These are phyloP conservation scores for Catagonus wagneri DNA, from an alignment of 2,113 vertebrate species.

Conservation along the genomic window DNA sequence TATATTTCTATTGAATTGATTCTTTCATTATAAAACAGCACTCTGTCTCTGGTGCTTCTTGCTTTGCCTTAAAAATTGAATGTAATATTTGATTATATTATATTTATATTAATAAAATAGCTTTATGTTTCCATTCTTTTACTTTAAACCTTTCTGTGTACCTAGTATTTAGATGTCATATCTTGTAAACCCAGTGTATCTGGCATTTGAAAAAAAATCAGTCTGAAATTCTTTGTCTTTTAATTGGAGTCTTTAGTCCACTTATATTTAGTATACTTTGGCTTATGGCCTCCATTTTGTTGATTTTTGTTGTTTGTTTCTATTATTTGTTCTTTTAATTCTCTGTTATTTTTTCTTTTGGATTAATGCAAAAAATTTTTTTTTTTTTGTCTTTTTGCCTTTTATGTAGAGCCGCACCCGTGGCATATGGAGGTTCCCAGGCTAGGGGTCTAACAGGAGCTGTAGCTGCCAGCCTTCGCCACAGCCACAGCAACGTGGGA, in stretches of 20 bases:
- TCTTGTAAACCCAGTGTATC: neutral
- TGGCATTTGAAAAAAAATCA: neutral
- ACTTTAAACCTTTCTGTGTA: neutral
- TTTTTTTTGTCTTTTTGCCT: no score
- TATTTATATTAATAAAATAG: neutral
- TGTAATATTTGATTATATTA: no score
- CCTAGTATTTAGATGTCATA: neutral
- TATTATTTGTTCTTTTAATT: neutral
- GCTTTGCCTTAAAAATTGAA: neutral
- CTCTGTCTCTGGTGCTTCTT: neutral
- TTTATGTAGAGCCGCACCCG: no score
- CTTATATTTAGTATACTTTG: neutral
- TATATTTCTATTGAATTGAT: neutral
- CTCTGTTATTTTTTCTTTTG: neutral
- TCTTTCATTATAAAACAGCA: neutral
- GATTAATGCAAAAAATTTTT: no score
- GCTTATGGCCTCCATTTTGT: neutral
- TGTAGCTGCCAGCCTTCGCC: no score
- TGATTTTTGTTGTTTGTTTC: neutral
- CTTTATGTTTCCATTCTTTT: neutral
- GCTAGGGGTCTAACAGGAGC: no score
- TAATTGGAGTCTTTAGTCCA: neutral
- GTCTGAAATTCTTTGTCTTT: neutral
- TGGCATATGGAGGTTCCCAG: no score
- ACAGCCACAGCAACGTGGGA: no score